phyloP scores from a whole-genome alignment of 2,888 invertebrate species.

The Drosophila percnosoma region DNA sequence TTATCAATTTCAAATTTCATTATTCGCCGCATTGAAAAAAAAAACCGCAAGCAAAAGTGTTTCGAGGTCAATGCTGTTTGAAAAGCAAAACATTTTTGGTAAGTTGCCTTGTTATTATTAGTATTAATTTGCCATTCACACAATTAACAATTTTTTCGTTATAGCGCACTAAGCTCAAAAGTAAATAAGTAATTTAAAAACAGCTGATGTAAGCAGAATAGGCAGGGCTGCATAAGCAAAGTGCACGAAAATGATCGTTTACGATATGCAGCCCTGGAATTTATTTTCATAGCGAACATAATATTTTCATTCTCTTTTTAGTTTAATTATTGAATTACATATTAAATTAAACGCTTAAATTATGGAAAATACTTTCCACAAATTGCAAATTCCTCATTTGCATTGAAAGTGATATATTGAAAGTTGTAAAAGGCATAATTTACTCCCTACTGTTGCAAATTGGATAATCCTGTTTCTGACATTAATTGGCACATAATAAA shows the following conservation, averaged over 20 bases:
- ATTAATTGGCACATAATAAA: conserved; percentile 43
- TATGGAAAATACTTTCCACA: neutral
- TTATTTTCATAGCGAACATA: neutral
- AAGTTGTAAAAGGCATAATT: neutral
- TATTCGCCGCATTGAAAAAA: conserved; percentile 22
- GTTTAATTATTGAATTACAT: neutral
- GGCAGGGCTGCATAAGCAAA: neutral
- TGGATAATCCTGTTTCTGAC: conserved; percentile 15
- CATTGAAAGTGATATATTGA: neutral
- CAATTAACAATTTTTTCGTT: neutral
- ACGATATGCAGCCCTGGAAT: neutral
- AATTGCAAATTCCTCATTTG: neutral
- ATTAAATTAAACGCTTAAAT: neutral
- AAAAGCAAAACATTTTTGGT: conserved; percentile 28
- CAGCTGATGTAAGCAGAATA: conserved; percentile 1
- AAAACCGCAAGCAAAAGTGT: conserved; percentile 43
- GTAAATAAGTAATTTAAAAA: conserved; percentile 8
- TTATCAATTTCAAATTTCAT: conserved; percentile 27
- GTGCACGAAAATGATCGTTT: neutral
- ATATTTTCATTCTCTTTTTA: neutral
- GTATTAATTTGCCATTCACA: conserved; percentile 34
- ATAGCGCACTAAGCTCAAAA: conserved; percentile 3
- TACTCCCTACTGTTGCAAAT: conserved; percentile 6
- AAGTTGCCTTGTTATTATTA: conserved; percentile 45
- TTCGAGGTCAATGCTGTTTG: conserved; percentile 58